Percentiles rank a stretch among this genome's conserved stretches.
These are phyloP conservation scores for Sycophila sp. DNA, from an alignment of 1,140 invertebrate genomes.

Conservation along the genomic window DNA sequence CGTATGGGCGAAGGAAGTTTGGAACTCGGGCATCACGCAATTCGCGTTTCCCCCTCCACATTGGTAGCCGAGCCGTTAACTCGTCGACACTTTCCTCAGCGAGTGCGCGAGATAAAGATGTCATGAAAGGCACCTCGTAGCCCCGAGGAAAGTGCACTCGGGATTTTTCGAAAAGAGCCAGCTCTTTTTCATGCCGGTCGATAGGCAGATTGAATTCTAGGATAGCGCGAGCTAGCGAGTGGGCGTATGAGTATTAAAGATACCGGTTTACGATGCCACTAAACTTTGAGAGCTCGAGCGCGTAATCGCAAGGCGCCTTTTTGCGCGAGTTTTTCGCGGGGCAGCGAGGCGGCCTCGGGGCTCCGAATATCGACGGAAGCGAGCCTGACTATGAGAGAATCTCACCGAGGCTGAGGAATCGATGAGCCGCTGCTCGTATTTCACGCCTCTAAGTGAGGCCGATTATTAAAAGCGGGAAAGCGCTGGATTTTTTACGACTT, in stretches of 20 bases:
- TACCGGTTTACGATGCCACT: conserved; percentile 37
- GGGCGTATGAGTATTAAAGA: conserved; percentile 33
- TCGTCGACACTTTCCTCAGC: conserved; percentile 14
- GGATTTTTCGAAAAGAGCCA: too few species aligned
- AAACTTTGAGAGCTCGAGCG: conserved; percentile 17
- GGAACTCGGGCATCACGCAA: too few species aligned
- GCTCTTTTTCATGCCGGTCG: not conserved
- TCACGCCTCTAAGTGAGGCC: too few species aligned
- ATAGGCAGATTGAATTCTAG: conserved; percentile 28
- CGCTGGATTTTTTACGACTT: too few species aligned
- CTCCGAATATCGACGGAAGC: not conserved
- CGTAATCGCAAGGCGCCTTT: conserved; percentile 10
- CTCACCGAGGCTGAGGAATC: not conserved
- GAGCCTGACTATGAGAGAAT: not conserved
- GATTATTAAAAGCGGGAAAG: too few species aligned
- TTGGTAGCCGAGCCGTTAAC: conserved; percentile 1
- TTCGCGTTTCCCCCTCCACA: not conserved
- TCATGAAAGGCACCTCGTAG: not conserved
- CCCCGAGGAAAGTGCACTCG: not conserved
- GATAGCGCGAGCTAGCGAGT: conserved; percentile 26
- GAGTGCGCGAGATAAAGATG: conserved; percentile 24
- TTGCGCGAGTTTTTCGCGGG: not conserved
- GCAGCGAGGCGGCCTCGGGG: too few species aligned
- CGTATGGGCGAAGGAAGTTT: too few species aligned
- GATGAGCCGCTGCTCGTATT: not conserved